Evolutionary conservation across 2,113 vertebrate genomes (phyloP).

Genomic region (Rhineura floridana): DNA sequence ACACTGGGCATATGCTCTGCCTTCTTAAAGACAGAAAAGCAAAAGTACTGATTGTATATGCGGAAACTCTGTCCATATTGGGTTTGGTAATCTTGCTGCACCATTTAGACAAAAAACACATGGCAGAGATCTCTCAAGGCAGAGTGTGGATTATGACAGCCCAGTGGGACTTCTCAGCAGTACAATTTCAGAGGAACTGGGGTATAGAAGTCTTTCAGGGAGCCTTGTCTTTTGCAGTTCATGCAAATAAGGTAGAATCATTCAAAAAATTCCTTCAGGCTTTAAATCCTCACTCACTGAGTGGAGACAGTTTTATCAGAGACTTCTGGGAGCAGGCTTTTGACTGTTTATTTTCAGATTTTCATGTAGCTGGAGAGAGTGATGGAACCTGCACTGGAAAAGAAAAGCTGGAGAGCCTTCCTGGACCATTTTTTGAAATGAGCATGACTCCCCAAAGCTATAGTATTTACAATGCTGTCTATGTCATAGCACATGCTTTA

Average conservation of each 20-base stretch:
- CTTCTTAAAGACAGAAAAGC: not conserved
- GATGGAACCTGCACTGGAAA: not conserved
- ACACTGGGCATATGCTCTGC: not conserved
- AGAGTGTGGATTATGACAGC: conserved; percentile 7
- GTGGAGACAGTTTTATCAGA: conserved; percentile 1
- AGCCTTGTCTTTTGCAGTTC: conserved; percentile 12
- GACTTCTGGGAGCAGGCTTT: not conserved
- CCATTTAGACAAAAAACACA: too few relatives aligned
- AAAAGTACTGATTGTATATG: not conserved
- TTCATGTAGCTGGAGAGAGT: not conserved
- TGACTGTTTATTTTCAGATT: not conserved
- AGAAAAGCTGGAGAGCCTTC: not conserved
- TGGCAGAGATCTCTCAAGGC: not conserved
- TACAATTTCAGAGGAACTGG: not conserved
- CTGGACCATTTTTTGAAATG: conserved; percentile 8
- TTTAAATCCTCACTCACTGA: not conserved
- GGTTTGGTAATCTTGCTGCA: not conserved
- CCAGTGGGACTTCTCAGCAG: not conserved
- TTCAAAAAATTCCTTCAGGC: conserved; percentile 17
- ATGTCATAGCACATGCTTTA: not conserved
- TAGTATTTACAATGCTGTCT: not conserved
- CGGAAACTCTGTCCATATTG: not conserved
- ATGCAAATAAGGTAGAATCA: not conserved
- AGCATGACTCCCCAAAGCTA: not conserved
- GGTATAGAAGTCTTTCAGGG: not conserved